These are phyloP conservation scores for Cryptus viduatorius DNA, from an alignment of 2,888 invertebrate genomes.

Conservation along the genomic window DNA sequence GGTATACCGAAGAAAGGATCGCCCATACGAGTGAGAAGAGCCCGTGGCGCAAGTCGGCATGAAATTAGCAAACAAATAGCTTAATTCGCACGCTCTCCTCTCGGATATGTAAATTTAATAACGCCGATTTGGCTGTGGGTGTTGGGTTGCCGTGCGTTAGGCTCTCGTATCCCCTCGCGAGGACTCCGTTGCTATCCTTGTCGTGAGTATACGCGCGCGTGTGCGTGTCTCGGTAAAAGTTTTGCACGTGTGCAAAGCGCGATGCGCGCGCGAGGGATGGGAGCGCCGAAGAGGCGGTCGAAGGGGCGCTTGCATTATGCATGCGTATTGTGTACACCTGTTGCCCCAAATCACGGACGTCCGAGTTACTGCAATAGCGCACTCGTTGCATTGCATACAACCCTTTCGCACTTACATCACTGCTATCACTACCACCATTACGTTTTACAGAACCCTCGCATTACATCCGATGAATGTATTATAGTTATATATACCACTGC, in stretches of 20 bases:
- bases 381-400: conserved; percentile 41
- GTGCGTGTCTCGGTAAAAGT: conserved; percentile 37
- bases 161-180: conserved; percentile 12
- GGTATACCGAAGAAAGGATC: neutral
- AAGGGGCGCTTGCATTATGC: conserved; percentile 79
- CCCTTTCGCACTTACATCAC: conserved; percentile 47
- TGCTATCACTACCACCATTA: neutral
- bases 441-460: no score
- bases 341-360: conserved; percentile 81
- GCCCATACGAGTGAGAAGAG: conserved; percentile 52
- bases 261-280: conserved; percentile 6
- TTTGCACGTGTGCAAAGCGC: conserved; percentile 40
- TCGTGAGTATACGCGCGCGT: conserved; percentile 30
- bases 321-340: conserved; percentile 83
- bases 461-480: no score
- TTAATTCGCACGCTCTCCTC: conserved; percentile 69
- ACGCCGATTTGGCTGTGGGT: conserved; percentile 69
- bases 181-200: conserved; percentile 19
- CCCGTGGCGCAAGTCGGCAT: conserved; percentile 57
- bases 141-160: conserved; percentile 25
- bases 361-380: conserved; percentile 60
- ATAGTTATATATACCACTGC: no score
- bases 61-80: conserved; percentile 72
- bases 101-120: conserved; percentile 81
- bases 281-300: conserved; percentile 26